Base-by-base conservation (phyloP, 2,797 vertebrate genomes). In the Psittacula derbiana region DNA sequence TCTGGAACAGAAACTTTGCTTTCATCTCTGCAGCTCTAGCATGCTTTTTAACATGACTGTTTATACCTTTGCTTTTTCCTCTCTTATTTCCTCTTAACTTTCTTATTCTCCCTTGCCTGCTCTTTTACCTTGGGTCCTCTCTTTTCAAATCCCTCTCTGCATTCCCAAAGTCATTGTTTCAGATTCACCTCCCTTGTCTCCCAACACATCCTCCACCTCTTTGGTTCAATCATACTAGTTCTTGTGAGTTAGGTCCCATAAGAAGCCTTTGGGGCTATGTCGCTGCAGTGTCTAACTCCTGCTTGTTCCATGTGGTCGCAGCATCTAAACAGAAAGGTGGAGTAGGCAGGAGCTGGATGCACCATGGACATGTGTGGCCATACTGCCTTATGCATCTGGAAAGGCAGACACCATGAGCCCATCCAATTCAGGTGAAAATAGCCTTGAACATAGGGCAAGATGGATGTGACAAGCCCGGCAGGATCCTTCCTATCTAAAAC, bases 341-440 rank as follows among this genome's bases (percentile, higher is more conserved):
- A 33, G 66, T 8, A 70, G 36, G 74, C 70, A 69, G 72, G 73
- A 78, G 23, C 0, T 47, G 57, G 52, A 40, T 0, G 4, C 66
- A 85, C 30, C n/a, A 40, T 4, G 46, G 78, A 53, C 0, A 0
- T 18, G 12, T 8, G 5, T 1, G 7, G 24, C n/a, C 28, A 6
- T 13, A 33, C 41, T 75, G 40, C 47, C 43, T 66, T 46, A 23
- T 10, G 66, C 50, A 20, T 53, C 50, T 52, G 47, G 44, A 38
- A 74, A 44, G 65, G 38, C 40, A 67, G 67, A 12, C 43, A 24
- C 47, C 20, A 4, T 2, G 8, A 72, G 11, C n/a, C 52, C 44
- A 18, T 11, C 40, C 69, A n/a, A 33, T 25, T 90, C 61, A 47
- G 40, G 67, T 50, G 41, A 28, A 43, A 58, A 3, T 8, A 90